phyloP scores from a whole-genome alignment of 1,140 invertebrate genomes.

The Antheraea mylitta region DNA sequence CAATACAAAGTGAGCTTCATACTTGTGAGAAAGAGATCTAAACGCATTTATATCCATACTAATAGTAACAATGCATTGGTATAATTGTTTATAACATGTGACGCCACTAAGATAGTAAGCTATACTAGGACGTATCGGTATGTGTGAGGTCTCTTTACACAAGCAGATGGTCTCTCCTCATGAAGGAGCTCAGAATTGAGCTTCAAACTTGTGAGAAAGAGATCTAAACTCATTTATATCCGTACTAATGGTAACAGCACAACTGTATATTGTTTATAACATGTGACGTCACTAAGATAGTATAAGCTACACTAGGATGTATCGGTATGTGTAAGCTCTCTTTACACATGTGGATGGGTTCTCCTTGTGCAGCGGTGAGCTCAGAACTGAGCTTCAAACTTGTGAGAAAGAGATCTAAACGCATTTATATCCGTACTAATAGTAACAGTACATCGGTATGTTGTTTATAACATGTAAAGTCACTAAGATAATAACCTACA shows the following conservation, averaged over 20 bases:
- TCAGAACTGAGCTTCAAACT: slow-evolving; percentile 10
- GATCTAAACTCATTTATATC: not conserved
- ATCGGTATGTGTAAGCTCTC: not conserved
- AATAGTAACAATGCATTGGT: too few relatives aligned
- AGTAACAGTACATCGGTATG: too few relatives aligned
- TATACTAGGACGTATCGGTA: not conserved
- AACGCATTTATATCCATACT: not conserved
- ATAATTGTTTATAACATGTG: too few relatives aligned
- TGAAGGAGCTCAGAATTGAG: slow-evolving; percentile 8
- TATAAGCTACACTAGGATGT: not conserved
- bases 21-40: slow-evolving; percentile 1
- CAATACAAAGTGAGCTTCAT: not conserved
- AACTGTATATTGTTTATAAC: too few relatives aligned
- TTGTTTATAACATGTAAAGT: not conserved
- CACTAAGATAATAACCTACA: not conserved
- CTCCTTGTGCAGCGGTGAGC: not conserved
- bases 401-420: slow-evolving; percentile 1
- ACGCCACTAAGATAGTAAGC: not conserved
- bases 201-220: slow-evolving; percentile 1
- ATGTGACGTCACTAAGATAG: not conserved
- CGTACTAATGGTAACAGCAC: too few relatives aligned
- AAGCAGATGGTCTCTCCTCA: not conserved
- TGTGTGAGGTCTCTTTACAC: not conserved
- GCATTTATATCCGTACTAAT: not conserved
- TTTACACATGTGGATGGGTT: not conserved